These are phyloP conservation scores for Tenualosa ilisha DNA, from an alignment of 2,797 vertebrate species.

Conservation along the genomic window DNA sequence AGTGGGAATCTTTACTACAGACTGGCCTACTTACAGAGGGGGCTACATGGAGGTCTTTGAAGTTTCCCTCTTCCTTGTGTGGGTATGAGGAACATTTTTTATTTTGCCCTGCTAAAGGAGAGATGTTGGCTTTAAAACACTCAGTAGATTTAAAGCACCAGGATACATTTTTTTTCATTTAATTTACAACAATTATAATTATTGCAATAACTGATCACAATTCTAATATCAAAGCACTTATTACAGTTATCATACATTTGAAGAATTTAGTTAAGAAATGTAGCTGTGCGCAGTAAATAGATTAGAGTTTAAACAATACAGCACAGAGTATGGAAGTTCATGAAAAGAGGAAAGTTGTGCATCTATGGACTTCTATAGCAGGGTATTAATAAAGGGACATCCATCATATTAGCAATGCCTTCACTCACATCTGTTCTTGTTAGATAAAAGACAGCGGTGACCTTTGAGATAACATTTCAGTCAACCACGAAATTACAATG, in stretches of 20 bases:
- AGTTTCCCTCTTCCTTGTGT: constrained; percentile 28
- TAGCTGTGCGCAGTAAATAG: too few species aligned
- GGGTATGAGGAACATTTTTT: constrained; percentile 15
- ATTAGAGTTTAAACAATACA: not conserved
- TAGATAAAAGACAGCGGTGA: not conserved
- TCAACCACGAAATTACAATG: not conserved
- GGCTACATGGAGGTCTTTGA: constrained; percentile 21
- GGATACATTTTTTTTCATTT: not conserved
- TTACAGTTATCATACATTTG: too few species aligned
- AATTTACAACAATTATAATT: not conserved
- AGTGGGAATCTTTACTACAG: not conserved
- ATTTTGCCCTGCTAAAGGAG: constrained; percentile 10
- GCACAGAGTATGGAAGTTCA: not conserved
- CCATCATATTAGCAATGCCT: not conserved
- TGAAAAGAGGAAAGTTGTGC: not conserved
- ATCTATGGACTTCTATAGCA: not conserved
- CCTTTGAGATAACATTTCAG: not conserved
- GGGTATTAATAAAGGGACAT: not conserved
- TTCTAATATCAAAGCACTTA: too few species aligned
- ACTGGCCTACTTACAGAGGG: constrained; percentile 36
- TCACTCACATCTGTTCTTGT: not conserved
- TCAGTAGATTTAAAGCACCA: not conserved
- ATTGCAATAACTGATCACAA: too few species aligned
- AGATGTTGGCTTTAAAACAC: not conserved
- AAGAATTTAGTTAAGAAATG: not conserved